Evolutionary conservation across 2,113 vertebrate genomes (phyloP).

Genomic region (Benitochromis conjunctus): DNA sequence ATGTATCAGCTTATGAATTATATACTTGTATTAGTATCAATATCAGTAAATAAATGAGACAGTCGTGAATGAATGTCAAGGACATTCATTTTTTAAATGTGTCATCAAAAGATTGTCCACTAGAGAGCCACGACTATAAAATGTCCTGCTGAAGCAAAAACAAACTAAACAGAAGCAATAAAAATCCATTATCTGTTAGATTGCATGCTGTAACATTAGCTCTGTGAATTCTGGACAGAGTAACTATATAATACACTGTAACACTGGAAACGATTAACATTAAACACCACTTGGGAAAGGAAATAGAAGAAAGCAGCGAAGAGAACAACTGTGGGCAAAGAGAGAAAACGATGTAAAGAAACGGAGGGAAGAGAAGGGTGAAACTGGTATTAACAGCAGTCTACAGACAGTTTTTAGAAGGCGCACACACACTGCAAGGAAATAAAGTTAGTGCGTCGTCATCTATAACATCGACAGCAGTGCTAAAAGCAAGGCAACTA

Average conservation of each 20-base stretch:
- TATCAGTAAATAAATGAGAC: background rate
- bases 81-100: background rate
- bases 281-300: background rate
- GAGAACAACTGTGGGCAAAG: background rate
- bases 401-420: constrained; percentile 14
- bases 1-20: background rate
- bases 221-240: constrained; percentile 29
- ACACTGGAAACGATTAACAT: background rate
- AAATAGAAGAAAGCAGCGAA: background rate
- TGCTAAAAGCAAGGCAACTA: background rate
- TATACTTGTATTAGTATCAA: background rate
- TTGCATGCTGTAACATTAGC: background rate
- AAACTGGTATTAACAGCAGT: constrained; percentile 12
- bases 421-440: constrained; percentile 35
- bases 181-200: background rate
- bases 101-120: background rate
- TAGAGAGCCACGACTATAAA: background rate
- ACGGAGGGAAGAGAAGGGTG: background rate
- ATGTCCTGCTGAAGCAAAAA: background rate
- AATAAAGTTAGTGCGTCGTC: constrained; percentile 3
- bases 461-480: background rate
- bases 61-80: background rate
- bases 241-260: background rate
- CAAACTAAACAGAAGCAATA: background rate
- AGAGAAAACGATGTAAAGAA: background rate